phyloP scores from a whole-genome alignment of 2,888 invertebrate species.

The Argyra leucocephala region DNA sequence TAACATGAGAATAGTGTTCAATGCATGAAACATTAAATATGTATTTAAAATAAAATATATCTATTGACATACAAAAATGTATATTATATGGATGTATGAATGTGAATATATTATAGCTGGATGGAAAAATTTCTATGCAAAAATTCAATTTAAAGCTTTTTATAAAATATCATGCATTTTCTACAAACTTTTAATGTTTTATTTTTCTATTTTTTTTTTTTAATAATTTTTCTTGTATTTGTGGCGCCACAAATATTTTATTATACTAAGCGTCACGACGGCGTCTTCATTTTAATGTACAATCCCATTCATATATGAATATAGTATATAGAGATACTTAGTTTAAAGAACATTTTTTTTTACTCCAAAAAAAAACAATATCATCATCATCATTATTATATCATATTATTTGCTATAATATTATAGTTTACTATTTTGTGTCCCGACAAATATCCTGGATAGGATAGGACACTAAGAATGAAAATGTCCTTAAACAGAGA shows the following conservation, averaged over 20 bases:
- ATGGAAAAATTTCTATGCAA: not conserved
- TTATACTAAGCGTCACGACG: slow-evolving; percentile 27
- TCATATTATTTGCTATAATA: slow-evolving; percentile 6
- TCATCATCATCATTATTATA: not conserved
- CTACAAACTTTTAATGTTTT: not conserved
- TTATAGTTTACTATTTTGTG: not conserved
- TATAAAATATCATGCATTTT: not conserved
- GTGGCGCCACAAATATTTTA: slow-evolving; percentile 10
- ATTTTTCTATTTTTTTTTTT: slow-evolving; percentile 1
- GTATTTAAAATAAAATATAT: too few relatives aligned
- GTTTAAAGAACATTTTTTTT: not conserved
- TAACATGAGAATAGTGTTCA: too few relatives aligned
- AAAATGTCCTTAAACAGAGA: not conserved
- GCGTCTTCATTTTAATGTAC: slow-evolving; percentile 23
- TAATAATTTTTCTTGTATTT: not conserved
- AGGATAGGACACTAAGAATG: not conserved
- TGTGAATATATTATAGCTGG: not conserved
- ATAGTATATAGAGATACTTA: too few relatives aligned
- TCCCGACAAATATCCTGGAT: slow-evolving; percentile 6
- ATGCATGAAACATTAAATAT: too few relatives aligned
- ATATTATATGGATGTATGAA: not conserved
- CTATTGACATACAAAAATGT: not conserved
- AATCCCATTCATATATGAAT: too few relatives aligned
- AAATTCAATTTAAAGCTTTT: not conserved
- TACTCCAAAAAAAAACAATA: not conserved